Evolutionary conservation across 2,113 vertebrate species (phyloP), one percentile per base, ranked within the genome.

Genomic region (Myotis brandtii): DNA sequence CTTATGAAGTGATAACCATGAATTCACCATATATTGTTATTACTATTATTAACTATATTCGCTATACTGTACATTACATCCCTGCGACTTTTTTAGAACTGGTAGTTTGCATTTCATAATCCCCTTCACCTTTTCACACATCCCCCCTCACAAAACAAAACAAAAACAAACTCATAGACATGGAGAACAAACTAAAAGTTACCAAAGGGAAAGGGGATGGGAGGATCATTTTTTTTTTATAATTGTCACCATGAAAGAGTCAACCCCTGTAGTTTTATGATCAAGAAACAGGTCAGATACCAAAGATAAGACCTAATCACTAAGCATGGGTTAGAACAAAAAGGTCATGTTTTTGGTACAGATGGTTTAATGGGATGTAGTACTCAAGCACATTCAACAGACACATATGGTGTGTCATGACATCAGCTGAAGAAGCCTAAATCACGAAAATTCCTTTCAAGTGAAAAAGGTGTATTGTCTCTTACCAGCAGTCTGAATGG

Each of bases 261-360:
- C 50, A 46, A 56, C 50, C 6, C 3, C 5, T 84, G 17, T 34
- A 73, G n/a, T 50, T 79, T 40, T n/a, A 80, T 69, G 56, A 48
- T 79, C 20, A 84, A 88, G 32, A 89, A 95, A 91, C 18, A 84
- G 54, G 17, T 91, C 18, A 84, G 13, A 88, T 77, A 56, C 27
- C 48, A 84, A 88, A 23, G 10, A 50, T 84, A 56, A 66, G n/a
- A 59, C 32, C 64, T 89, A 81, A 66, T 81, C 25, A 7, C 37
- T 64, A 50, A 27, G 34, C 18, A 89, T 27, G 2, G 79, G 48
- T 79, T 88, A 54, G 25, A 25, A n/a, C 9, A 84, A 81, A 89
- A 48, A 9, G 5, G 32, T 87, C 50, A 67, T 25, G 18, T 25
- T 82, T 94, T 90, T 46, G 43, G 25, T 81, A 72, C 8, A 86